Base-by-base conservation (phyloP, 35 echinoderm and acorn worm genomes). In the Chiridota heheva region DNA sequence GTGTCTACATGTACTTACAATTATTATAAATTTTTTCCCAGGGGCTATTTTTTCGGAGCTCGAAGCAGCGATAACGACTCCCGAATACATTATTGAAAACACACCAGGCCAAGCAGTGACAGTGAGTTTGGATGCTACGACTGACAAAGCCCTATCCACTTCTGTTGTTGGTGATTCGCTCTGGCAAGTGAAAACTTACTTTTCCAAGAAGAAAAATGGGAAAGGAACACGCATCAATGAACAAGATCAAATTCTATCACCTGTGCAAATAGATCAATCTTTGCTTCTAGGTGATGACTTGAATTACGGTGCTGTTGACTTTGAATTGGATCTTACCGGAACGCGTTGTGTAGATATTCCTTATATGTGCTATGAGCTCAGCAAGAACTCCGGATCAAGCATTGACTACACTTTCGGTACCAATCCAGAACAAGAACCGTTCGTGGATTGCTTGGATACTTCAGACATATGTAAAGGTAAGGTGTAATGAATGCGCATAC, bases 401-500 rank as follows among this genome's bases (percentile, higher is more conserved):
- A 78, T 84, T 16, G 70, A 87, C 63, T 93, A 88, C 61, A 80
- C 69, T 2, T 93, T 93, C 67, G 83, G 84, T 24, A 86, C 90
- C 1, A 45, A 69, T 25, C 90, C 90, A 69, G 69, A 73, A 20
- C 78, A 93, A 40, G 71, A 79, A 28, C 85, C 80, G 24, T 80
- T 87, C 40, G 80, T 81, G 59, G 65, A 72, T 39, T 93, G 90
- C 56, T 34, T 83, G 26, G 85, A 86, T 55, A 87, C 88, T 42
- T 60, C 60, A 48, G 90, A 93, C 70, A 70, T 86, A 40, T 93
- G 90, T 58, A 82, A 88, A 84, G 90, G 90, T 93, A 66, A 89
- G 78, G n/a, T n/a, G n/a, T n/a, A n/a, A n/a, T n/a, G n/a, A n/a
- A n/a, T n/a, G n/a, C n/a, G n/a, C n/a, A n/a, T n/a, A n/a, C n/a